These are phyloP conservation scores for Drosophila colorata DNA, from an alignment of 2,888 invertebrate species.

Conservation along the genomic window DNA sequence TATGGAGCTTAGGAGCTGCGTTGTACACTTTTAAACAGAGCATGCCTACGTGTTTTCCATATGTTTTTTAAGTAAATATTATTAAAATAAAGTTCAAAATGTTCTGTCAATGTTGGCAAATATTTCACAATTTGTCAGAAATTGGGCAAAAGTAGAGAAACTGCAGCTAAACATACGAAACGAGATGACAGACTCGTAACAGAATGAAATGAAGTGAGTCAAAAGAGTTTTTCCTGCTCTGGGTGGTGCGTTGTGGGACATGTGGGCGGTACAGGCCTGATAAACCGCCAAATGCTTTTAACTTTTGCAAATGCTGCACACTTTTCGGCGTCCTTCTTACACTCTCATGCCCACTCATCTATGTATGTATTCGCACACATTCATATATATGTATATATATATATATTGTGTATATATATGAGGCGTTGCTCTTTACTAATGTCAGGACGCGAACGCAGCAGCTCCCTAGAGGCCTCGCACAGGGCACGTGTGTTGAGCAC, in stretches of 20 bases:
- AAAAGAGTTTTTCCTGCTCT: constrained; percentile 29
- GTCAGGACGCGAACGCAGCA: constrained; percentile 49
- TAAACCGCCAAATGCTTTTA: constrained; percentile 72
- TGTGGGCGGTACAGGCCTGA: constrained; percentile 28
- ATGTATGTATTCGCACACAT: constrained; percentile 2
- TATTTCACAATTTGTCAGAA: no score
- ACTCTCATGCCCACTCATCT: constrained; percentile 12
- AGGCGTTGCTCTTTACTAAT: constrained; percentile 71
- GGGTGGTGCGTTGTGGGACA: not conserved
- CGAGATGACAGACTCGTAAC: constrained; percentile 41
- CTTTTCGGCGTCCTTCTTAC: constrained; percentile 52
- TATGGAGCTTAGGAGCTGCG: no score
- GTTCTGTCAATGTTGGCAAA: no score
- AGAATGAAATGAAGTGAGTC: constrained; percentile 45
- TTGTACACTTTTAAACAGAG: no score
- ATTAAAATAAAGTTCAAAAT: no score
- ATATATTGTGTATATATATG: constrained; percentile 21
- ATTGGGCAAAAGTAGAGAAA: no score
- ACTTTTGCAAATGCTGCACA: constrained; percentile 68
- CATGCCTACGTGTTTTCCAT: no score
- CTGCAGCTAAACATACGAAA: constrained; percentile 4
- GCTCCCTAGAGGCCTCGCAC: constrained; percentile 46
- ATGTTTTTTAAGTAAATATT: no score
- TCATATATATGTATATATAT: not conserved
- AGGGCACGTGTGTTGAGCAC: constrained; percentile 22